These are phyloP conservation scores for Dicrostonyx torquatus DNA, from an alignment of 2,797 vertebrate species.

Conservation along the genomic window DNA sequence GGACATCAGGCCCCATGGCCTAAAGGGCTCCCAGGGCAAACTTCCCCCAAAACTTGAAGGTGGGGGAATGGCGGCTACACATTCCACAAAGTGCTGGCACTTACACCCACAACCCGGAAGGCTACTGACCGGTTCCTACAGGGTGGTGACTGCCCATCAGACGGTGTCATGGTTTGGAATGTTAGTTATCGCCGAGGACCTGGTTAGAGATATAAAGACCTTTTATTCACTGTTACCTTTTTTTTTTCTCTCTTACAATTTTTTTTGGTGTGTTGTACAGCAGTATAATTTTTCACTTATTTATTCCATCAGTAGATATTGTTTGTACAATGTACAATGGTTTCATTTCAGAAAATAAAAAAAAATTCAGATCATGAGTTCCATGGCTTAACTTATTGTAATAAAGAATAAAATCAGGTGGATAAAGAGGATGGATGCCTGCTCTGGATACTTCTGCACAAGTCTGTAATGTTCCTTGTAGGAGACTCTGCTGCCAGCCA, in stretches of 20 bases:
- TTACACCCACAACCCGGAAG: constrained; percentile 78
- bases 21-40: constrained; percentile 85
- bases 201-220: constrained; percentile 88
- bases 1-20: constrained; percentile 82
- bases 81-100: constrained; percentile 89
- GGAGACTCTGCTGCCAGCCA: neutral
- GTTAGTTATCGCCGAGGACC: constrained; percentile 85
- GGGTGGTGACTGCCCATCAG: constrained; percentile 84
- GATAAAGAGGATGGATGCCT: neutral
- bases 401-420: neutral
- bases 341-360: constrained; percentile 97
- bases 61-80: constrained; percentile 84
- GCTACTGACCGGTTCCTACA: constrained; percentile 76
- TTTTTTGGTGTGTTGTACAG: constrained; percentile 93
- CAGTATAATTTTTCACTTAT: constrained; percentile 97
- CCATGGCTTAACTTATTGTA: neutral
- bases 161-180: constrained; percentile 84
- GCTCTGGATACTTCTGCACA: neutral
- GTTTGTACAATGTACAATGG: constrained; percentile 98
- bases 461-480: neutral
- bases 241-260: constrained; percentile 84
- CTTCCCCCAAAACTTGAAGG: constrained; percentile 65
- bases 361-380: constrained; percentile 81
- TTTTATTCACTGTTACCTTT: constrained; percentile 82
- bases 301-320: constrained; percentile 99